Percentiles rank a stretch among this genome's conserved stretches.
Evolutionary conservation across 2,888 invertebrate species (phyloP).

Genomic region (Xestia c-nigrum): DNA sequence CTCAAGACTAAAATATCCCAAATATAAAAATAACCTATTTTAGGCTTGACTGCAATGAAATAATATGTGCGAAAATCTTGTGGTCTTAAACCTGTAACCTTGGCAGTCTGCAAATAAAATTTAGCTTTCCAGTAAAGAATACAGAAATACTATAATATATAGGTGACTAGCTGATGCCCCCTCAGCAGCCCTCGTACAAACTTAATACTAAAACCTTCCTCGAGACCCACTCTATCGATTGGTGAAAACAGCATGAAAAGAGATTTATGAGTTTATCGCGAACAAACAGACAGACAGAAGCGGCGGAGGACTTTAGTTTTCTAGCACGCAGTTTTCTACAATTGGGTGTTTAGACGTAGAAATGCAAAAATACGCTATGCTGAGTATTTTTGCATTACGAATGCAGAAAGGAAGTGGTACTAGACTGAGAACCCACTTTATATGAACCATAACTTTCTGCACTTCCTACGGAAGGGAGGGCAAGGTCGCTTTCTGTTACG

Average conservation of each 20-base stretch:
- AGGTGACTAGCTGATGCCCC: too few species aligned
- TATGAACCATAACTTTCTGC: constrained; percentile 22
- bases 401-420: constrained; percentile 23
- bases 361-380: constrained; percentile 14
- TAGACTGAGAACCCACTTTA: not conserved
- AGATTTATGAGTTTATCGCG: too few species aligned
- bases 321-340: constrained; percentile 31
- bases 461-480: constrained; percentile 13
- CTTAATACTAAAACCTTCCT: too few species aligned
- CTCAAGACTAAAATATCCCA: not conserved
- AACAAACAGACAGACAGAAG: too few species aligned
- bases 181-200: too few species aligned
- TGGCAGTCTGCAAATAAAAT: not conserved
- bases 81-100: not conserved
- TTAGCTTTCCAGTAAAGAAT: not conserved
- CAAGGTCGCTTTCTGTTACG: constrained; percentile 22
- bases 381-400: constrained; percentile 22
- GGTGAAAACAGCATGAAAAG: too few species aligned
- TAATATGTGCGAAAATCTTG: not conserved
- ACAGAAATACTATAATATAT: not conserved
- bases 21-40: too few species aligned
- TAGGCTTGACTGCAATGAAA: not conserved
- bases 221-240: too few species aligned
- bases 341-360: not conserved
- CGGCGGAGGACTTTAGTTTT: too few species aligned